Evolutionary conservation across 2,797 vertebrate genomes (phyloP).

Genomic region (Siniperca obscura): DNA sequence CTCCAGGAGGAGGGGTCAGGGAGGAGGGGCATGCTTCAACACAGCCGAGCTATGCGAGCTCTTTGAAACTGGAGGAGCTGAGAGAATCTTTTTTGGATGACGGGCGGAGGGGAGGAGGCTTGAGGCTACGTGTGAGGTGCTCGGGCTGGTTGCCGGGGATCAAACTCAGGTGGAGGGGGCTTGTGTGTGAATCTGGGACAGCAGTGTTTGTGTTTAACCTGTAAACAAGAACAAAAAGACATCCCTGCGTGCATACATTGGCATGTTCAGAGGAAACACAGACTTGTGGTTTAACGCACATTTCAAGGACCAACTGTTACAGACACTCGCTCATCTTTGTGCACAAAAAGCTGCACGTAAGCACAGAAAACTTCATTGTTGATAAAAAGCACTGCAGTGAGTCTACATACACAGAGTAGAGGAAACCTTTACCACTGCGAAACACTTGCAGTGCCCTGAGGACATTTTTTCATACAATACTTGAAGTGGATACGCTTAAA

Average conservation of each 20-base stretch:
- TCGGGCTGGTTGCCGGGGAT: conserved; percentile 46
- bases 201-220: conserved; percentile 75
- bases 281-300: conserved; percentile 38
- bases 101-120: conserved; percentile 53
- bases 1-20: conserved; percentile 77
- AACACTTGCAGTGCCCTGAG: conserved; percentile 29
- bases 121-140: conserved; percentile 37
- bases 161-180: conserved; percentile 45
- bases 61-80: conserved; percentile 68
- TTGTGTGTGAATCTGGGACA: conserved; percentile 66
- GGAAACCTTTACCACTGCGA: conserved; percentile 28
- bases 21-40: conserved; percentile 65
- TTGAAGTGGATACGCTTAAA: conserved; percentile 33
- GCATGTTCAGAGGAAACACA: conserved; percentile 53
- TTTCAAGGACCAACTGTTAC: conserved; percentile 47
- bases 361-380: conserved; percentile 7
- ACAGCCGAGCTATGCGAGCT: conserved; percentile 67
- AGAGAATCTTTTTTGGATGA: conserved; percentile 59
- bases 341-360: conserved; percentile 20
- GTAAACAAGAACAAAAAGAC: conserved; percentile 70
- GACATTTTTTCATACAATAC: conserved; percentile 38
- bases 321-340: conserved; percentile 13
- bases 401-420: conserved; percentile 14
- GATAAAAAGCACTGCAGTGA: conserved; percentile 33
- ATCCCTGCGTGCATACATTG: conserved; percentile 37